Conservation (phyloP, 2,888 invertebrate species). For the Ophion costatus region DNA sequence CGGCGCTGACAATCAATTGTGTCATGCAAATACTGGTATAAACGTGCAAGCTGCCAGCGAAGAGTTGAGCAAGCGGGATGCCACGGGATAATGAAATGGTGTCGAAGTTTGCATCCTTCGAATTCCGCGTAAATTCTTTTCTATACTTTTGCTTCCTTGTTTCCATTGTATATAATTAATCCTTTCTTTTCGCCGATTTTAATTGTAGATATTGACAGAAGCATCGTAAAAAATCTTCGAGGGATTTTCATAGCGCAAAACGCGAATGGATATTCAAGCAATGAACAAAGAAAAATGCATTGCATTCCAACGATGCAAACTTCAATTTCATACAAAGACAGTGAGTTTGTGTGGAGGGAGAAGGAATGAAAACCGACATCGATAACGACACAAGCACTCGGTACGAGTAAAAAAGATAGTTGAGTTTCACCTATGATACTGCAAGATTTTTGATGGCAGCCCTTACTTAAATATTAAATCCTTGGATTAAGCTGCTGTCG, state of each 20-base stretch:
- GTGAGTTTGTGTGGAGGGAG: slow-evolving; percentile 29
- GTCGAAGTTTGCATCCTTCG: too few species aligned
- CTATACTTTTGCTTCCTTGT: too few species aligned
- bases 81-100: background rate
- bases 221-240: too few species aligned
- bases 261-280: background rate
- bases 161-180: background rate
- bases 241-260: too few species aligned
- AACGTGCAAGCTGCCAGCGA: too few species aligned
- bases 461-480: slow-evolving; percentile 80
- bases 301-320: too few species aligned
- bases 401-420: slow-evolving; percentile 71
- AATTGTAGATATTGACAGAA: background rate
- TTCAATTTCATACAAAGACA: slow-evolving; percentile 14
- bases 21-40: too few species aligned
- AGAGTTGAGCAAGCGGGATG: too few species aligned
- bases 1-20: too few species aligned
- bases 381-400: slow-evolving; percentile 70
- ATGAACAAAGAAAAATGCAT: background rate
- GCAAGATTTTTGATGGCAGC: slow-evolving; percentile 80
- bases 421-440: slow-evolving; percentile 82
- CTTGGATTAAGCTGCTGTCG: slow-evolving; percentile 83
- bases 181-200: background rate
- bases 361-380: slow-evolving; percentile 57
- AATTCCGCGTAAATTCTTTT: too few species aligned